Conservation (phyloP, 2,113 vertebrate species). For the Aleadryas rufinucha region DNA sequence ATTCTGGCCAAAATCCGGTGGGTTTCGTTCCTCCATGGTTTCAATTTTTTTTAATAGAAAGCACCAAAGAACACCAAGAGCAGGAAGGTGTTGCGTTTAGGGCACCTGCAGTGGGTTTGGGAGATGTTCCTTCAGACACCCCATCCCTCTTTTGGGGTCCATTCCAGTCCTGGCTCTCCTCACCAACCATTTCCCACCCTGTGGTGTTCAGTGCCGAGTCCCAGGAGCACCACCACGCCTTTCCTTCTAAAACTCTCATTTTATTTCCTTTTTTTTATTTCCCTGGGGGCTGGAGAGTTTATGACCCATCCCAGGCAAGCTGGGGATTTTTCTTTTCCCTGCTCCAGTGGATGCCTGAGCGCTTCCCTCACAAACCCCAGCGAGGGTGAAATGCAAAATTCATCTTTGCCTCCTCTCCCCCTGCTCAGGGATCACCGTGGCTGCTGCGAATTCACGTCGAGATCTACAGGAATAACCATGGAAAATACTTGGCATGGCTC, state of each 20-base stretch:
- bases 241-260: not conserved
- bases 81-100: not conserved
- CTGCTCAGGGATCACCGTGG: not conserved
- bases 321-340: not conserved
- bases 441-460: not conserved
- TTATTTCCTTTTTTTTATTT: not conserved
- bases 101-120: not conserved
- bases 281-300: not conserved
- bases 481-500: constrained; percentile 50
- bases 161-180: rapidly evolving
- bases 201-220: rapidly evolving
- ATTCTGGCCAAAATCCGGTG: not conserved
- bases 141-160: not conserved
- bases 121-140: not conserved
- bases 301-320: not conserved
- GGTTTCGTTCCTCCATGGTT: not conserved
- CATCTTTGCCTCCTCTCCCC: not conserved
- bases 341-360: not conserved
- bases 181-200: not conserved
- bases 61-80: not conserved
- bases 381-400: not conserved
- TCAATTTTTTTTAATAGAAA: not conserved
- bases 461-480: constrained; percentile 13
- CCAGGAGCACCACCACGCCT: not conserved
- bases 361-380: not conserved